Evolutionary conservation across 2,888 invertebrate species (phyloP).

Genomic region (Heliconius aoede): DNA sequence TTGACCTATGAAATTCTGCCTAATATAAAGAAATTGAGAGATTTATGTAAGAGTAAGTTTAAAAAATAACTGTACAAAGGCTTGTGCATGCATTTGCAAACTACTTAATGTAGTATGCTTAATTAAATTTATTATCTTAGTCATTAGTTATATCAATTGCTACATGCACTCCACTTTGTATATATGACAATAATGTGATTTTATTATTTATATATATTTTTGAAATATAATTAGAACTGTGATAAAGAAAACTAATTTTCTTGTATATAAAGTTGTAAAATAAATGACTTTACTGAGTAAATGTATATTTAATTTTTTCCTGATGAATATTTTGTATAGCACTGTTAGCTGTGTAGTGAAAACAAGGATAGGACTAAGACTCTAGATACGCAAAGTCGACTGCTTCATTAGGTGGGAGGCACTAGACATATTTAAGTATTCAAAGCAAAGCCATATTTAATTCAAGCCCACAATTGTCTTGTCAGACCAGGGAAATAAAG

Average conservation of each 20-base stretch:
- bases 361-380: not conserved
- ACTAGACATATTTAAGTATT: too few species aligned
- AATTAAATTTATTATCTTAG: constrained; percentile 7
- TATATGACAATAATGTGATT: not conserved
- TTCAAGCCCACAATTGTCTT: too few species aligned
- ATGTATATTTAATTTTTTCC: not conserved
- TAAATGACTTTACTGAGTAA: not conserved
- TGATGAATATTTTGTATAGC: not conserved
- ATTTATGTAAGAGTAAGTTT: too few species aligned
- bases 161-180: not conserved
- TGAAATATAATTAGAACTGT: constrained; percentile 10
- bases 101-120: not conserved
- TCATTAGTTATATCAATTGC: constrained; percentile 4
- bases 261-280: not conserved
- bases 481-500: too few species aligned
- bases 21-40: not conserved
- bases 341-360: not conserved
- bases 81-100: constrained; percentile 4
- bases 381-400: too few species aligned
- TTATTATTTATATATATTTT: not conserved
- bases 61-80: not conserved
- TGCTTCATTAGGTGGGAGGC: too few species aligned
- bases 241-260: constrained; percentile 13
- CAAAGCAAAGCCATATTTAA: too few species aligned
- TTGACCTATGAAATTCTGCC: not conserved